phyloP scores from a whole-genome alignment of 1,140 invertebrate species.

The Drosophila santomea region DNA sequence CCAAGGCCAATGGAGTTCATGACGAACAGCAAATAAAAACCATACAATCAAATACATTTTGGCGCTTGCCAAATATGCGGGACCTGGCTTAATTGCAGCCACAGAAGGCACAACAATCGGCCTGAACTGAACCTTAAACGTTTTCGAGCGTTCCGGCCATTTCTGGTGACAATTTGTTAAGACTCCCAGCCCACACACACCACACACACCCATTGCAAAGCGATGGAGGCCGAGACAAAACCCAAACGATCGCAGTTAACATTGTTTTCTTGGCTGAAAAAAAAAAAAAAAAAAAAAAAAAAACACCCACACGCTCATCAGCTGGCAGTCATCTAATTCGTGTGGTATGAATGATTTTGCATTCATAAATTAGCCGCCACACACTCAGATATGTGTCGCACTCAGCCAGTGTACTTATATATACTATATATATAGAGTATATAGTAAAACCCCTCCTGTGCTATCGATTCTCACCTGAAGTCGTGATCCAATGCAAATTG shows the following conservation, averaged over 20 bases:
- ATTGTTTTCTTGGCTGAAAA: conserved; percentile 50
- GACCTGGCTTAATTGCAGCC: conserved; percentile 68
- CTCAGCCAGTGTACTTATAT: conserved; percentile 17
- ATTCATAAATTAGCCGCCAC: conserved; percentile 76
- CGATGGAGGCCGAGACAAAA: conserved; percentile 21
- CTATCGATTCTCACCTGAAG: conserved; percentile 21
- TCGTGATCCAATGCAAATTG: conserved; percentile 78
- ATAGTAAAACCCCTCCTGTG: background rate
- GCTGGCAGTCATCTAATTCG: conserved; percentile 70
- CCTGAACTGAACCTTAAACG: conserved; percentile 52
- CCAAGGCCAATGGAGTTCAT: conserved; percentile 65
- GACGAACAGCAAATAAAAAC: conserved; percentile 45
- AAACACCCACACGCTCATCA: conserved; percentile 44
- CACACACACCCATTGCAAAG: background rate
- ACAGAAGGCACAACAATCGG: conserved; percentile 33
- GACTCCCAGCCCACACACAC: conserved; percentile 48
- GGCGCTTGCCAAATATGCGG: conserved; percentile 61
- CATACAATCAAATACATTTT: conserved; percentile 64
- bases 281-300: conserved; percentile 12
- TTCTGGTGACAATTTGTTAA: conserved; percentile 51
- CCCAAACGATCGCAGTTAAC: conserved; percentile 51
- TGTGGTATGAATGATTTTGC: conserved; percentile 75
- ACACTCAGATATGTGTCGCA: conserved; percentile 62
- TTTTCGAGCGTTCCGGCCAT: conserved; percentile 38
- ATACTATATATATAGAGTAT: background rate